Conservation (phyloP, 1,140 invertebrate genomes). For the Sinonovacula constricta region DNA sequence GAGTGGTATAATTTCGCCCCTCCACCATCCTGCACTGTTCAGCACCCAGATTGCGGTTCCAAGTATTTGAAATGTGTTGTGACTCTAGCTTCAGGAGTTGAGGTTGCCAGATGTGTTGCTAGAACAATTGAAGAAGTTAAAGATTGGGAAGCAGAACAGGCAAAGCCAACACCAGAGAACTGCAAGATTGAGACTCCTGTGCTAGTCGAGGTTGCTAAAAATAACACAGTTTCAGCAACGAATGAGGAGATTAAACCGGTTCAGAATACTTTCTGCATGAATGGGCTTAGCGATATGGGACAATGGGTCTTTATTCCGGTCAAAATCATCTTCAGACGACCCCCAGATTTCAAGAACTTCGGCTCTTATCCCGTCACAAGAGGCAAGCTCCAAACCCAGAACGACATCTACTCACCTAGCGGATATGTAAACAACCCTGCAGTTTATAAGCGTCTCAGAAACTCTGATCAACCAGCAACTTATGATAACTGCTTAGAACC, state of each 20-base stretch:
- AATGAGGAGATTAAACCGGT: conserved; percentile 31
- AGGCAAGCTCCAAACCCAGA: conserved; percentile 46
- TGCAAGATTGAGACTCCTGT: conserved; percentile 10
- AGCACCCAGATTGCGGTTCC: conserved; percentile 62
- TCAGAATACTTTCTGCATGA: conserved; percentile 71
- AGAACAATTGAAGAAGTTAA: conserved; percentile 37
- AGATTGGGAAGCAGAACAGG: conserved; percentile 28
- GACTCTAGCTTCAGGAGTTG: neutral
- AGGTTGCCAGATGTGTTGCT: neutral
- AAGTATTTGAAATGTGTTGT: conserved; percentile 56
- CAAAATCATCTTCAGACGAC: conserved; percentile 65
- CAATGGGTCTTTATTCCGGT: conserved; percentile 71
- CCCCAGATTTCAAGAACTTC: conserved; percentile 62
- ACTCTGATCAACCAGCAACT: conserved; percentile 43
- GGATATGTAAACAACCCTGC: conserved; percentile 54
- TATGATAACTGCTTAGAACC: conserved; percentile 47
- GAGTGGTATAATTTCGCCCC: conserved; percentile 63
- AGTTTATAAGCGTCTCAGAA: conserved; percentile 40
- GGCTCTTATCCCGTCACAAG: conserved; percentile 63
- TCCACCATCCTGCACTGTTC: conserved; percentile 57
- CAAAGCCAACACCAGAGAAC: conserved; percentile 7
- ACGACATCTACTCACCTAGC: conserved; percentile 65
- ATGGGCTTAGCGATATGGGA: conserved; percentile 64
- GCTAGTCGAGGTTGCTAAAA: neutral
- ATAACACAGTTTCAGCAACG: conserved; percentile 4